Conservation (phyloP, 2,888 invertebrate species). For the Geotrupes spiniger region DNA sequence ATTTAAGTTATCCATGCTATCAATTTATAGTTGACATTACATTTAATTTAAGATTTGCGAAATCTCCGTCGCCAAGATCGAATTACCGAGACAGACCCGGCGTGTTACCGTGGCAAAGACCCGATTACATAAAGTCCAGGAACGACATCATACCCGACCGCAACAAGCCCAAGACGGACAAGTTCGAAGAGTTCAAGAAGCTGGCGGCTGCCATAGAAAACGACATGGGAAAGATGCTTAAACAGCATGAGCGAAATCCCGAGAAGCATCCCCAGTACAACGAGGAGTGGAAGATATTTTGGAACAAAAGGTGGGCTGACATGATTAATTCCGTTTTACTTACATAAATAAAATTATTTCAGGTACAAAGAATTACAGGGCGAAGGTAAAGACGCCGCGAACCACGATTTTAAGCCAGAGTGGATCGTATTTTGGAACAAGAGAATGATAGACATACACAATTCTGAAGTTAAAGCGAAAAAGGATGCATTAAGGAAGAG, state of each 20-base stretch:
- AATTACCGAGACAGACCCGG: conserved; percentile 15
- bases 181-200: conserved; percentile 55
- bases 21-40: too few relatives aligned
- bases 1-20: too few relatives aligned
- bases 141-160: conserved; percentile 34
- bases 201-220: conserved; percentile 55
- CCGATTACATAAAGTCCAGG: conserved; percentile 32
- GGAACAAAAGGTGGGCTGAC: conserved; percentile 63
- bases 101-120: conserved; percentile 34
- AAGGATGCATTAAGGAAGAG: conserved; percentile 68
- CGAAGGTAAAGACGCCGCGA: conserved; percentile 72
- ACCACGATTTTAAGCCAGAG: conserved; percentile 84
- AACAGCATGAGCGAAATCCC: conserved; percentile 78
- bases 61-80: conserved; percentile 22
- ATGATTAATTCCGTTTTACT: not conserved
- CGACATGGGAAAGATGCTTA: conserved; percentile 62
- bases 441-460: conserved; percentile 75
- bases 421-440: conserved; percentile 86
- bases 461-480: conserved; percentile 62
- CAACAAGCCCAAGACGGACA: conserved; percentile 43
- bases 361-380: conserved; percentile 71
- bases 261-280: conserved; percentile 86
- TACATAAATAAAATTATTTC: not conserved
- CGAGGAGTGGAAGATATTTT: conserved; percentile 88
- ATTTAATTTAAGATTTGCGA: not conserved